Evolutionary conservation across 2,888 invertebrate species (phyloP).

Genomic region (Steinernema hermaphroditum): DNA sequence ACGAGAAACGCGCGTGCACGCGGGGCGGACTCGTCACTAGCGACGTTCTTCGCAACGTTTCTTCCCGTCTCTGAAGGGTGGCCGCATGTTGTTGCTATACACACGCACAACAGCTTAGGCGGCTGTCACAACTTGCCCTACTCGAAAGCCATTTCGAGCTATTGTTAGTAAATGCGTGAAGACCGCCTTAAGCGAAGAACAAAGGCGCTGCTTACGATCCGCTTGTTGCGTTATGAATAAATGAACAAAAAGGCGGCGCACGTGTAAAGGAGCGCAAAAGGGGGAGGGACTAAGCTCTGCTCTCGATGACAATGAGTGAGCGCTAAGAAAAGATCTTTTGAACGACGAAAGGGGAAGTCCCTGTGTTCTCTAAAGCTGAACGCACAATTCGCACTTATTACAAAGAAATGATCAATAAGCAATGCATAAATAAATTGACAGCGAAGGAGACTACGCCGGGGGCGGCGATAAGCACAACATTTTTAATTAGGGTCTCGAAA

Average conservation of each 20-base stretch:
- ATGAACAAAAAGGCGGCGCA: slow-evolving; percentile 24
- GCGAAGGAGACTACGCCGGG: too few relatives aligned
- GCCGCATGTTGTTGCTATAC: slow-evolving; percentile 5
- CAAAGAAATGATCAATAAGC: neutral
- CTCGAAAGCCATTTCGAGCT: neutral
- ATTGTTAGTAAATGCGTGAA: neutral
- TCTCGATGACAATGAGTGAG: neutral
- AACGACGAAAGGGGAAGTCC: slow-evolving; percentile 3
- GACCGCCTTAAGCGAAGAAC: neutral
- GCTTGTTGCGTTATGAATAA: slow-evolving; percentile 31
- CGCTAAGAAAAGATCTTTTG: too few relatives aligned
- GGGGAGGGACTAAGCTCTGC: slow-evolving; percentile 8
- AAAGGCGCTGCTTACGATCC: slow-evolving; percentile 25
- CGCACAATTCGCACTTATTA: neutral
- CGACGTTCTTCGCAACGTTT: slow-evolving; percentile 28
- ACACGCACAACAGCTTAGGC: slow-evolving; percentile 3
- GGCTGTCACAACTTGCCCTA: neutral
- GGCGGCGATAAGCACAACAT: neutral
- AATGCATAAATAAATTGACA: neutral
- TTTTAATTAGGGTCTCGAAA: slow-evolving; percentile 13
- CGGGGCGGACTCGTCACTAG: neutral
- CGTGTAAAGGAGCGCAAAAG: slow-evolving; percentile 3
- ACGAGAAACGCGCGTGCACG: neutral
- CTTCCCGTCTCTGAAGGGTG: neutral
- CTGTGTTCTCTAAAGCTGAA: neutral